A percentile compares a stretch with the other conserved stretches of the same genome.
phyloP scores from a whole-genome alignment of 1,140 invertebrate genomes.

The Eueides isabella region DNA sequence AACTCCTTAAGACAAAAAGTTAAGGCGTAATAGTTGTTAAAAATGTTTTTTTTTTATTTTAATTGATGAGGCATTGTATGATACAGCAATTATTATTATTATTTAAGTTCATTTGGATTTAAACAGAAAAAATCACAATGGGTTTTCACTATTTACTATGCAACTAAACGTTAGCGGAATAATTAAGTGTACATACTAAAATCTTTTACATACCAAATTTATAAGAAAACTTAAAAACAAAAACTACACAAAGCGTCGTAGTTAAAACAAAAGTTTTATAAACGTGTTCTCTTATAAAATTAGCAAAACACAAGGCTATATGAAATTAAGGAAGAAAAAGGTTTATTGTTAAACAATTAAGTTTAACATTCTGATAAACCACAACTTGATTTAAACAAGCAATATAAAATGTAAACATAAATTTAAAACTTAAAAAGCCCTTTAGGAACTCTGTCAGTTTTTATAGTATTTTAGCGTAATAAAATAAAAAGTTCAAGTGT shows the following conservation, averaged over 20 bases:
- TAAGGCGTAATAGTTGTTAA: too few species aligned
- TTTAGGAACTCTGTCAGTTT: background rate
- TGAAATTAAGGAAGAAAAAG: slow-evolving; percentile 7
- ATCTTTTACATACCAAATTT: background rate
- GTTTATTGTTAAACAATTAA: slow-evolving; percentile 12
- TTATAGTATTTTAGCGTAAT: slow-evolving; percentile 12
- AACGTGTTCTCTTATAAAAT: background rate
- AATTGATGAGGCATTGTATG: too few species aligned
- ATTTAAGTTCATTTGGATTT: background rate
- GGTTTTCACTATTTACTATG: slow-evolving; percentile 1
- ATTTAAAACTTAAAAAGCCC: slow-evolving; percentile 12
- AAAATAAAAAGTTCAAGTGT: slow-evolving; percentile 27
- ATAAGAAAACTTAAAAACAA: background rate
- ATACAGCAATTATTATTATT: too few species aligned
- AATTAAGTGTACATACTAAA: background rate
- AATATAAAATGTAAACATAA: slow-evolving; percentile 6
- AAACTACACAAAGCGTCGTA: background rate
- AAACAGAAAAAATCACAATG: background rate
- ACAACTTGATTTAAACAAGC: background rate
- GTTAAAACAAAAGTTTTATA: too few species aligned
- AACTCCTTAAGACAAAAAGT: too few species aligned
- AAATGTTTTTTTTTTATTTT: too few species aligned
- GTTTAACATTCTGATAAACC: slow-evolving; percentile 12
- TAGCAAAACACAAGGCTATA: background rate
- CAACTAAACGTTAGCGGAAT: background rate